These are phyloP conservation scores for Andrena dorsata DNA, from an alignment of 2,888 invertebrate genomes.

Conservation along the genomic window DNA sequence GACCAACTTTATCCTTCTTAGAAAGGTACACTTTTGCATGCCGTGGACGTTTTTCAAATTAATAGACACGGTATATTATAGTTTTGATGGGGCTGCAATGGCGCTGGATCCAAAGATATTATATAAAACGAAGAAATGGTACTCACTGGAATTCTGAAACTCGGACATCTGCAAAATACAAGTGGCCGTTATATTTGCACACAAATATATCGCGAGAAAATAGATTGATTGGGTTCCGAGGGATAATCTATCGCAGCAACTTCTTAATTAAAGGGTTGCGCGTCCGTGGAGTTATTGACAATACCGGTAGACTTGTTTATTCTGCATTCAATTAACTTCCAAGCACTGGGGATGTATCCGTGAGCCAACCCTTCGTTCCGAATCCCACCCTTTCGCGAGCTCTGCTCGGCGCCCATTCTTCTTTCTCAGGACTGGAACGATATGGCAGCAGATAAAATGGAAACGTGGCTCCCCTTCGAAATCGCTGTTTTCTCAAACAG, in stretches of 20 bases:
- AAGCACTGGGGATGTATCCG: conserved; percentile 35
- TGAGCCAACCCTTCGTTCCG: conserved; percentile 30
- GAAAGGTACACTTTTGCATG: background rate
- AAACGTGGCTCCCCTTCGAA: conserved; percentile 46
- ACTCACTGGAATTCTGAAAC: background rate
- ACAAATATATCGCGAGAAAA: background rate
- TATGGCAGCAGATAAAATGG: conserved; percentile 62
- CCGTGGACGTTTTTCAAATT: background rate
- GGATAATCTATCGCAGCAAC: background rate
- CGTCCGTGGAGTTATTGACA: conserved; percentile 35
- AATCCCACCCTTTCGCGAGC: conserved; percentile 11
- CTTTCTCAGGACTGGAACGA: conserved; percentile 33
- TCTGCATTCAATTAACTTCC: conserved; percentile 62
- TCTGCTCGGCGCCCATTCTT: conserved; percentile 48
- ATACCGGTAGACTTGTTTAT: conserved; percentile 53
- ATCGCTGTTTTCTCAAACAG: conserved; percentile 50
- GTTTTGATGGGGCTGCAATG: no score
- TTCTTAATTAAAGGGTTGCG: conserved; percentile 42
- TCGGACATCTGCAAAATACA: background rate
- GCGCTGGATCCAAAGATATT: no score
- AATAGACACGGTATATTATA: background rate
- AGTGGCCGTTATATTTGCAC: background rate
- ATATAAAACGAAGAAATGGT: no score
- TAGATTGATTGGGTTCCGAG: background rate
- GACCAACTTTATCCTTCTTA: background rate